These are phyloP conservation scores for Ptychobarbus kaznakovi DNA, from an alignment of 2,797 vertebrate species.

Conservation along the genomic window DNA sequence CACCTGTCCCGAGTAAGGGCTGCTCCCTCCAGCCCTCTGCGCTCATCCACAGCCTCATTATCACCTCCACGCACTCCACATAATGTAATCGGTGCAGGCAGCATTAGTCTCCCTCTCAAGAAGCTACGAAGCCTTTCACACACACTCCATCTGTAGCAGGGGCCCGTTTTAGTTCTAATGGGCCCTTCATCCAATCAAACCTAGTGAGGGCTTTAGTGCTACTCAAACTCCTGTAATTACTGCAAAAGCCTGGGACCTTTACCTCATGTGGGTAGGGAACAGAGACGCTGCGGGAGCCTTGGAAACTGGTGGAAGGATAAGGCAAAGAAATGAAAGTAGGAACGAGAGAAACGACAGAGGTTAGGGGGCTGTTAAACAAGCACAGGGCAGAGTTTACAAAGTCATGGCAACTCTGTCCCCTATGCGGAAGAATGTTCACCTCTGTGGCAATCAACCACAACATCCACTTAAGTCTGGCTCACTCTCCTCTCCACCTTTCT, in stretches of 20 bases:
- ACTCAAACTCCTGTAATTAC: conserved; percentile 74
- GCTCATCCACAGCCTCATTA: conserved; percentile 66
- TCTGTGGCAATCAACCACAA: conserved; percentile 44
- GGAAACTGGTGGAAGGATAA: conserved; percentile 52
- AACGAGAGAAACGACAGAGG: conserved; percentile 10
- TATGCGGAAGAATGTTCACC: conserved; percentile 70
- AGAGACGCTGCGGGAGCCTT: conserved; percentile 16
- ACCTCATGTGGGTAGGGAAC: conserved; percentile 39
- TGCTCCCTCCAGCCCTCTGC: conserved; percentile 29
- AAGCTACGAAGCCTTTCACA: conserved; percentile 63
- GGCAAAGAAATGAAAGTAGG: conserved; percentile 13
- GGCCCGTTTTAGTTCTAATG: conserved; percentile 76
- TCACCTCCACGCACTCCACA: conserved; percentile 48
- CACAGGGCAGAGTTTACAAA: conserved; percentile 48
- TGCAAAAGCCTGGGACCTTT: conserved; percentile 65
- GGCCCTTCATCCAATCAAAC: conserved; percentile 70
- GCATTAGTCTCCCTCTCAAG: conserved; percentile 64
- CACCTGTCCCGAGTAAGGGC: conserved; percentile 30
- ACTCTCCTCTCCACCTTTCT: conserved; percentile 1
- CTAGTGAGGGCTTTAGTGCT: conserved; percentile 57
- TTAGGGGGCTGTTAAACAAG: conserved; percentile 68
- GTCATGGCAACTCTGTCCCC: conserved; percentile 73
- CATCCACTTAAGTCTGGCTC: conserved; percentile 43
- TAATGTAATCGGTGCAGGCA: conserved; percentile 54
- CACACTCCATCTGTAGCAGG: conserved; percentile 69